Base-by-base conservation (phyloP, 2,797 vertebrate species). In the Nannoperca obscura region DNA sequence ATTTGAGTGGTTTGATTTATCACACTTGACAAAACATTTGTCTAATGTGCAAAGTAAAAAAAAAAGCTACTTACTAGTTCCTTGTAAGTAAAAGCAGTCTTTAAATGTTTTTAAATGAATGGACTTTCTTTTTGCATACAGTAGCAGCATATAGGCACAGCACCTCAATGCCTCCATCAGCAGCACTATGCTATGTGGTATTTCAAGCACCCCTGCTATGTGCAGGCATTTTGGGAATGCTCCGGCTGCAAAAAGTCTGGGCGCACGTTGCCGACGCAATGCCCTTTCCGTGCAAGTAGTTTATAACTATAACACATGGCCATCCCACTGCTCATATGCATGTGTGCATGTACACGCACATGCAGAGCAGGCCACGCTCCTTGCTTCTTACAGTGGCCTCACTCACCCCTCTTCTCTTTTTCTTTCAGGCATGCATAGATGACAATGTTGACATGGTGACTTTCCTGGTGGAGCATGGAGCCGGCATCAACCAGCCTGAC, bases 371-470 rank as follows among this genome's bases (percentile, higher is more conserved):
- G 19, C 75, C 40, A 15, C 46, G 11, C 46, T 69, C 13, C 6
- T 42, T 49, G 15, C 20, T 65, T 12, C 46, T 63, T 65, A 30
- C 60, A 47, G 30, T 64, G 17, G n/a, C 38, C 78, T 85, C 49
- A 79, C 38, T 46, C 54, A 4, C 19, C 60, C 15, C 15, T 2
- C 32, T 32, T 32, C 32, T 32, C 38, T 22, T 40, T 64, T 42
- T 57, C 32, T 74, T 92, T 55, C 92, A 99, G 98, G 98, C 98
- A 58, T 99, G 98, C 94, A 99, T 99, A 93, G 98, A 99, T 88
- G 98, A 99, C 94, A 99, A 99, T 87, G 94, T 99, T 81, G 98
- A 99, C 94, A 99, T 99, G 98, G 98, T 99, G 95, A 99, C 97
- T 80, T 99, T 99, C 96, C 96, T 99, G 88, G 98, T 99, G 94